Evolutionary conservation across 2,113 vertebrate genomes (phyloP).

Genomic region (Gymnogyps californianus): DNA sequence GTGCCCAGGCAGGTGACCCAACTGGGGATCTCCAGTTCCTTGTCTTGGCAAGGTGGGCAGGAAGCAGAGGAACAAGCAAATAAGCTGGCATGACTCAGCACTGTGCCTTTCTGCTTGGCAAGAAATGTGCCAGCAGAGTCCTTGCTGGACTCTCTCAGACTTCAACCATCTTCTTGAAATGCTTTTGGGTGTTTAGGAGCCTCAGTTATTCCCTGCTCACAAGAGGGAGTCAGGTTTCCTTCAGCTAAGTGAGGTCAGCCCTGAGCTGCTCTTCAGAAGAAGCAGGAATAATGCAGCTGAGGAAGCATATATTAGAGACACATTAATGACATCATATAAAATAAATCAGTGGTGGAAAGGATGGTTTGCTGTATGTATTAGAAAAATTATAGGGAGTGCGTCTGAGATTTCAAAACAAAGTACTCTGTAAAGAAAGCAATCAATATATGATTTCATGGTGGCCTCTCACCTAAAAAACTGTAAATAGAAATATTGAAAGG

Average conservation of each 20-base stretch:
- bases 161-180: background rate
- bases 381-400: background rate
- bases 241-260: background rate
- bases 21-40: background rate
- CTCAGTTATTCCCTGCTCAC: background rate
- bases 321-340: background rate
- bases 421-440: background rate
- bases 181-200: background rate
- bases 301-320: background rate
- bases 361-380: background rate
- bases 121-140: background rate
- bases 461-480: background rate
- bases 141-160: background rate
- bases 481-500: background rate
- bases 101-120: background rate
- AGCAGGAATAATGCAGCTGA: background rate
- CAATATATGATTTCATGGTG: background rate
- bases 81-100: background rate
- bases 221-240: background rate
- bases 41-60: background rate
- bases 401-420: background rate
- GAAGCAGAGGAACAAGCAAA: background rate
- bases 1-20: background rate
- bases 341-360: background rate
- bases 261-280: background rate